Evolutionary conservation across 2,113 vertebrate species (phyloP).

Genomic region (Petrocephalus microphthalmus): DNA sequence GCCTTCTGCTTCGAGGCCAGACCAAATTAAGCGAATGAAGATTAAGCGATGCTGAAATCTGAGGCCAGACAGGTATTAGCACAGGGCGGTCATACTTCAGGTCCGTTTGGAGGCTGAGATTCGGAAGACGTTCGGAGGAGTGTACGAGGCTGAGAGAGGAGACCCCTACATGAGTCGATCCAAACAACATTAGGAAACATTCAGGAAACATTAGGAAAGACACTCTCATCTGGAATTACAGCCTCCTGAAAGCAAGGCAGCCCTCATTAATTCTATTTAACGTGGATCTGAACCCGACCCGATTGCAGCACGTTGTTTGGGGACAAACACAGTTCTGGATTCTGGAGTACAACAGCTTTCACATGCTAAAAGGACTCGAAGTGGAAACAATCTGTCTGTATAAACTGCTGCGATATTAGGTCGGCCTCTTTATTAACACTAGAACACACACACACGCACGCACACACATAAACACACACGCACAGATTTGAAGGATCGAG

Average conservation of each 20-base stretch:
- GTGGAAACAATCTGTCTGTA: constrained; percentile 36
- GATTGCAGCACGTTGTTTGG: constrained; percentile 50
- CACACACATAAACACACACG: not conserved
- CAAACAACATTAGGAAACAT: constrained; percentile 55
- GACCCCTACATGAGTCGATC: constrained; percentile 54
- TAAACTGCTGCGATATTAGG: not conserved
- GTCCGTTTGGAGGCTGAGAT: constrained; percentile 55
- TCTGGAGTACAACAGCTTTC: constrained; percentile 17
- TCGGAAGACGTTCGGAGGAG: constrained; percentile 44
- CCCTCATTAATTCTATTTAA: constrained; percentile 54
- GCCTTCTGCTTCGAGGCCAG: constrained; percentile 21
- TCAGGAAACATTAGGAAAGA: constrained; percentile 49
- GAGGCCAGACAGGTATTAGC: constrained; percentile 53
- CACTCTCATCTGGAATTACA: constrained; percentile 50
- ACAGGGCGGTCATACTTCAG: constrained; percentile 58
- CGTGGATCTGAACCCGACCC: constrained; percentile 36
- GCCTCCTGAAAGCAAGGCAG: constrained; percentile 53
- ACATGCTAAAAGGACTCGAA: constrained; percentile 15
- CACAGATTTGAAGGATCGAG: not conserved
- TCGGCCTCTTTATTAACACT: not conserved
- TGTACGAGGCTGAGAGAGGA: constrained; percentile 39
- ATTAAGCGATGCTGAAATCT: constrained; percentile 64
- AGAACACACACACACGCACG: not conserved
- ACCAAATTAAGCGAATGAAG: constrained; percentile 69
- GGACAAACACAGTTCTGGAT: constrained; percentile 41